Evolutionary conservation across 1,140 invertebrate genomes (phyloP).

Genomic region (Triops cancriformis): DNA sequence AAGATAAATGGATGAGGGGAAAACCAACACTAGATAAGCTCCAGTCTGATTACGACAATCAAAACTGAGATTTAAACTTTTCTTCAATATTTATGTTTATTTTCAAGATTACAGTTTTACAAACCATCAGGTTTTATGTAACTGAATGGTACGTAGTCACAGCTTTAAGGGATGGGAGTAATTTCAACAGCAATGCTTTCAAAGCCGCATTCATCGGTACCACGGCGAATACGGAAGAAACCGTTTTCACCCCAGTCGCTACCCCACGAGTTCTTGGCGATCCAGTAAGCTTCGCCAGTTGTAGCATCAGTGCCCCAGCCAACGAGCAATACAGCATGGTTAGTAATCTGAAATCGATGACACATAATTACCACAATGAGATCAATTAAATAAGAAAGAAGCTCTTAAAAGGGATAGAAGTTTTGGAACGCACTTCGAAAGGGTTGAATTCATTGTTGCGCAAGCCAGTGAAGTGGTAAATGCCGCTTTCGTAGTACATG

Average conservation of each 20-base stretch:
- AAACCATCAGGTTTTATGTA: background rate
- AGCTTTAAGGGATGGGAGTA: slow-evolving; percentile 32
- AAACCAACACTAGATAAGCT: background rate
- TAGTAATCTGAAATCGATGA: slow-evolving; percentile 33
- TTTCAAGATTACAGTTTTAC: background rate
- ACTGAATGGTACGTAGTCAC: slow-evolving; percentile 29
- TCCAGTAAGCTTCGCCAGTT: slow-evolving; percentile 41
- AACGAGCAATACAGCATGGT: slow-evolving; percentile 46
- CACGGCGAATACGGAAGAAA: slow-evolving; percentile 44
- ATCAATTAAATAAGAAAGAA: background rate
- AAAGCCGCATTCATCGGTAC: slow-evolving; percentile 45
- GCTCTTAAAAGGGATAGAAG: no score
- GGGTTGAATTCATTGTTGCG: slow-evolving; percentile 39
- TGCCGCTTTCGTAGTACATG: slow-evolving; percentile 41
- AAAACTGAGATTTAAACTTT: background rate
- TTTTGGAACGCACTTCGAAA: slow-evolving; percentile 33
- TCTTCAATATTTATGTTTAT: background rate
- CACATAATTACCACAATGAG: background rate
- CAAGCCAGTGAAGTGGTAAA: slow-evolving; percentile 37
- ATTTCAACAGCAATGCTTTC: slow-evolving; percentile 37
- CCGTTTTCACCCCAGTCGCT: slow-evolving; percentile 48
- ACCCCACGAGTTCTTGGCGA: slow-evolving; percentile 49
- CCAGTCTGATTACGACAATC: background rate
- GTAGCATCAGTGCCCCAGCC: slow-evolving; percentile 43
- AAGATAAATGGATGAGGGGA: background rate